These are phyloP conservation scores for Ischnus inquisitorius DNA, from an alignment of 2,888 invertebrate genomes.

Conservation along the genomic window DNA sequence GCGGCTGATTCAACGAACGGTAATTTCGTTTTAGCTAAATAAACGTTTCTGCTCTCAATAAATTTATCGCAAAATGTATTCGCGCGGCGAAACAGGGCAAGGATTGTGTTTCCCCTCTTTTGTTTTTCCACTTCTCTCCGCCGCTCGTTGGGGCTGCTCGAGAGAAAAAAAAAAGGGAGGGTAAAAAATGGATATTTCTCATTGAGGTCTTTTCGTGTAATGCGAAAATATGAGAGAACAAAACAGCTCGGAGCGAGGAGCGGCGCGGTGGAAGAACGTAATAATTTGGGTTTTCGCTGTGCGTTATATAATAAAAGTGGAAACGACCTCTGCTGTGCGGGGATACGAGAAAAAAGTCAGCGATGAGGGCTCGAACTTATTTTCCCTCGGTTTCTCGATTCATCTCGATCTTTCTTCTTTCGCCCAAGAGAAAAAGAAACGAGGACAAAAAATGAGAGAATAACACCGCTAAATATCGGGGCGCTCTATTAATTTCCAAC, in stretches of 20 bases:
- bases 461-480: conserved; percentile 57
- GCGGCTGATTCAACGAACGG: conserved; percentile 29
- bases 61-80: conserved; percentile 35
- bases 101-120: background rate
- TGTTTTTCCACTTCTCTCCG: background rate
- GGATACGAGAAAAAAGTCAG: background rate
- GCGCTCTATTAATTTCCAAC: conserved; percentile 58
- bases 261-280: conserved; percentile 4
- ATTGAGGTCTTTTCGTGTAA: conserved; percentile 9
- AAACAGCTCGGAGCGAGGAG: conserved; percentile 28
- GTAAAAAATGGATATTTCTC: background rate
- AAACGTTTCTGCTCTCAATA: conserved; percentile 11
- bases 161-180: background rate
- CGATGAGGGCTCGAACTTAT: conserved; percentile 33
- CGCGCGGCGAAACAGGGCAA: background rate
- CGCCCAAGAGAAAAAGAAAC: conserved; percentile 1
- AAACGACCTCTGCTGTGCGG: conserved; percentile 28
- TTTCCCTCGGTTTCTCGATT: conserved; percentile 26
- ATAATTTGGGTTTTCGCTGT: conserved; percentile 47
- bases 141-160: conserved; percentile 1
- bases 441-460: conserved; percentile 39
- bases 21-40: conserved; percentile 46
- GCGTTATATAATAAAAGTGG: conserved; percentile 52
- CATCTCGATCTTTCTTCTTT: background rate
- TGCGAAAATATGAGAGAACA: conserved; percentile 42